Conservation (phyloP, 2,797 vertebrate species). For the Pseudocheirus occidentalis region DNA sequence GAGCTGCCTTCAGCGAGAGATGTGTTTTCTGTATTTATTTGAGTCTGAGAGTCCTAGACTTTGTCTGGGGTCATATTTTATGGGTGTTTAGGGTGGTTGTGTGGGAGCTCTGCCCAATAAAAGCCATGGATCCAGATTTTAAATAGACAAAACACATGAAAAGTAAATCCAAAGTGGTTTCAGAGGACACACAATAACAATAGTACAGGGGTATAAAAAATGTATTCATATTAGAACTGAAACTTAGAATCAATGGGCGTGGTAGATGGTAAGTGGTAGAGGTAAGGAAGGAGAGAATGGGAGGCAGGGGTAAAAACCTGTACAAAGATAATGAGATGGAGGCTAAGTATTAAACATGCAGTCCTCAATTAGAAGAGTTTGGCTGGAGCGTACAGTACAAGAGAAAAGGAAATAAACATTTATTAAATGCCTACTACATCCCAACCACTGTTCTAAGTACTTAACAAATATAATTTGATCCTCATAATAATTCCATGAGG, state of each 20-base stretch:
- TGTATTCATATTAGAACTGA: neutral
- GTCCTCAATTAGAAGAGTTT: neutral
- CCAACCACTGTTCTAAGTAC: no score
- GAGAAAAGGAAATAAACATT: neutral
- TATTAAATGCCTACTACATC: neutral
- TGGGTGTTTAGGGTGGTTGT: no score
- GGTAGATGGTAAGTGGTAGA: neutral
- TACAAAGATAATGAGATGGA: neutral
- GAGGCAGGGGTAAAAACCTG: neutral
- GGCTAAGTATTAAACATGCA: neutral
- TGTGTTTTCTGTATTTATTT: no score
- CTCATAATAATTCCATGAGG: neutral
- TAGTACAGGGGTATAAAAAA: neutral
- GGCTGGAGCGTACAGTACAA: neutral
- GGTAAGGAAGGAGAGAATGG: neutral
- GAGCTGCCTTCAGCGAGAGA: no score
- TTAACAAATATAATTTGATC: neutral
- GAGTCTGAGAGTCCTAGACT: no score
- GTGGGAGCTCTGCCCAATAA: no score
- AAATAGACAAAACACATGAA: neutral
- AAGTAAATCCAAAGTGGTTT: neutral
- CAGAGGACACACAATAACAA: neutral
- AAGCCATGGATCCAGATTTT: neutral
- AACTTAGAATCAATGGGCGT: neutral
- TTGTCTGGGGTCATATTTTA: no score